Base-by-base conservation (phyloP, 1,140 invertebrate species). In the Adoxophyes honmai region DNA sequence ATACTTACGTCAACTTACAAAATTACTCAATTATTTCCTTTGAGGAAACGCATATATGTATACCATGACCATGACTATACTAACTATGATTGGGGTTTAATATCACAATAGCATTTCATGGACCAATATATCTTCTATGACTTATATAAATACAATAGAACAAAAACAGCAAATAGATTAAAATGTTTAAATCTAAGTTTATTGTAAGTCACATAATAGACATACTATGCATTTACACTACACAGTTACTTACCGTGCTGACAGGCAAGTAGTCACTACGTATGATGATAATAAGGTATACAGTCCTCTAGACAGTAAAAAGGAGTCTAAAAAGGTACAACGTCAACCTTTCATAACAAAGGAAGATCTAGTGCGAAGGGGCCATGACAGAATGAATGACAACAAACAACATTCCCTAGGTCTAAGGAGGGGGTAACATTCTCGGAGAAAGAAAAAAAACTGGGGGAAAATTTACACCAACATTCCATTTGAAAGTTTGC, bases 401-500 rank as follows among this genome's bases (percentile, higher is more conserved):
- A 69, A 71, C 70, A 68, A 71, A 65, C 64, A 28, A 64, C 82
- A 85, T 88, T 88, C 81, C 81, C 81, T 82, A 86, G 60, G 67
- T 67, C 80, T 84, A 86, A 76, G 55, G 14, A 52, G 37, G 57
- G 68, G 81, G 73, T 70, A 70, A 79, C 84, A 86, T 86, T 84
- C 81, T 64, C 68, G 81, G 80, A 78, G 66, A 61, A 81, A 78
- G 64, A 70, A 75, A 68, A 72, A 68, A 63, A 71, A 73, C 64
- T 53, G 53, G 68, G 80, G 73, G 64, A 79, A 80, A 85, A 81
- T 82, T 79, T 88, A 90, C 88, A 90, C 88, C 88, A 90, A 90
- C 88, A 90, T 90, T 90, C 86, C 88, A 90, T 89, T 89, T 89
- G 86, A 84, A 73, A 83, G 60, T 70, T 79, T 73, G 78, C 80